These are phyloP conservation scores for Pelagia noctiluca DNA, from an alignment of 30 jellyfish, hydroid and myxozoan genomes.

Conservation along the genomic window DNA sequence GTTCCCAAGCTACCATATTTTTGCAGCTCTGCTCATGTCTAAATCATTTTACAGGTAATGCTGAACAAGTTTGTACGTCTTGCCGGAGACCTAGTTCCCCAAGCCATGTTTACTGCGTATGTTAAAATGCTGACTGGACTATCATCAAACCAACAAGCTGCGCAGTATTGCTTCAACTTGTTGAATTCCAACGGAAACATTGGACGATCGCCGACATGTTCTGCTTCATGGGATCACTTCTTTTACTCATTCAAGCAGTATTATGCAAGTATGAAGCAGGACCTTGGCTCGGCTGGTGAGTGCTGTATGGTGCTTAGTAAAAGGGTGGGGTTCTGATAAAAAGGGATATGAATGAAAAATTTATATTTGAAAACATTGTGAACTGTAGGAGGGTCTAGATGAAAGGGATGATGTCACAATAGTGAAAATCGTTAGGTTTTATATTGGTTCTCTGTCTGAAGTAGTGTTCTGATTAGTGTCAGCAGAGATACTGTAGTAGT, in stretches of 20 bases:
- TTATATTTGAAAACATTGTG: too few relatives aligned
- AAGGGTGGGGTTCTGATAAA: too few relatives aligned
- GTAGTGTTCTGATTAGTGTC: too few relatives aligned
- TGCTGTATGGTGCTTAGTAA: background rate
- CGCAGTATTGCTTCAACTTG: conserved; percentile 88
- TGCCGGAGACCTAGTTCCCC: conserved; percentile 93
- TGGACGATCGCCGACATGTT: conserved; percentile 67
- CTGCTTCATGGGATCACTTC: conserved; percentile 94
- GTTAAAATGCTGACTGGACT: conserved; percentile 84
- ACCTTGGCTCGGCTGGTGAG: conserved; percentile 69
- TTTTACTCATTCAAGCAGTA: conserved; percentile 84
- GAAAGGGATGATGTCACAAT: too few relatives aligned
- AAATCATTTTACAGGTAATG: conserved; percentile 55
- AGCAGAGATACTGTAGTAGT: too few relatives aligned
- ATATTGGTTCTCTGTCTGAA: too few relatives aligned
- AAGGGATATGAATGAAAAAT: too few relatives aligned
- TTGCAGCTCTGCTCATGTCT: background rate
- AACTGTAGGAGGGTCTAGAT: too few relatives aligned
- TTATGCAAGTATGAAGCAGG: conserved; percentile 81
- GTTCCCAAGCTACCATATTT: too few relatives aligned
- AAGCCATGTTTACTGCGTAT: conserved; percentile 87
- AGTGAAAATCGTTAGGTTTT: too few relatives aligned
- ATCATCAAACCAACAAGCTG: conserved; percentile 75
- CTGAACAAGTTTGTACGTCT: conserved; percentile 88
- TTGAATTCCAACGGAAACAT: conserved; percentile 60